Evolutionary conservation across 1,140 invertebrate genomes (phyloP).

Genomic region (Hycleus cichorii): DNA sequence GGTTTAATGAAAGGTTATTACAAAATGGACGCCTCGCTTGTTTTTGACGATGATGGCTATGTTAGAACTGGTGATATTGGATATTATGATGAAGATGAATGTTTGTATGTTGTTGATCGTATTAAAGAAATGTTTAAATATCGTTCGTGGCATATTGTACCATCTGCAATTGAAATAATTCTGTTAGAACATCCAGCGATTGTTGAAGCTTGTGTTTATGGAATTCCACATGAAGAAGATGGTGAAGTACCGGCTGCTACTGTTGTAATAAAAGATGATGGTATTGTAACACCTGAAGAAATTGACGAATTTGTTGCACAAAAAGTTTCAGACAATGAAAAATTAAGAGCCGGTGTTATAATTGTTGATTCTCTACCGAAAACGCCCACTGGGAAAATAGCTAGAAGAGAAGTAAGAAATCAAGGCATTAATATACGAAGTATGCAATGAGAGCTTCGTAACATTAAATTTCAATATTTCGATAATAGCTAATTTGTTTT

Average conservation of each 20-base stretch:
- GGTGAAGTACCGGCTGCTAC: conserved; percentile 1
- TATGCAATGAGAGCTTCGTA: too few relatives aligned
- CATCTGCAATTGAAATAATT: conserved; percentile 55
- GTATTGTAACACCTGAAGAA: neutral
- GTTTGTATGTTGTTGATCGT: conserved; percentile 57
- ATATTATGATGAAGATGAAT: conserved; percentile 56
- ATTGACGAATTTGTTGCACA: conserved; percentile 4
- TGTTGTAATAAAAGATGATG: conserved; percentile 1
- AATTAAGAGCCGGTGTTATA: conserved; percentile 4
- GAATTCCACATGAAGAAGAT: neutral
- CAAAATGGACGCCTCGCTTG: conserved; percentile 54
- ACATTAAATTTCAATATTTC: neutral
- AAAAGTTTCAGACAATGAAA: neutral
- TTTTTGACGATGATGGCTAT: conserved; percentile 51
- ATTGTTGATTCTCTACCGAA: conserved; percentile 2
- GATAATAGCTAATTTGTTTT: too few relatives aligned
- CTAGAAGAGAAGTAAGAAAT: neutral
- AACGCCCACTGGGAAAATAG: conserved; percentile 7
- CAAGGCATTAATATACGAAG: too few relatives aligned
- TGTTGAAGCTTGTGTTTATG: conserved; percentile 7
- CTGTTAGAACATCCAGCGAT: conserved; percentile 53
- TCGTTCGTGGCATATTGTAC: conserved; percentile 45
- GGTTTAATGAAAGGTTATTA: conserved; percentile 48
- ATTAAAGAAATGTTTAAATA: conserved; percentile 70
- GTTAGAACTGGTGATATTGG: conserved; percentile 62